phyloP scores from a whole-genome alignment of 1,140 invertebrate genomes.

The Anoplophora glabripennis region DNA sequence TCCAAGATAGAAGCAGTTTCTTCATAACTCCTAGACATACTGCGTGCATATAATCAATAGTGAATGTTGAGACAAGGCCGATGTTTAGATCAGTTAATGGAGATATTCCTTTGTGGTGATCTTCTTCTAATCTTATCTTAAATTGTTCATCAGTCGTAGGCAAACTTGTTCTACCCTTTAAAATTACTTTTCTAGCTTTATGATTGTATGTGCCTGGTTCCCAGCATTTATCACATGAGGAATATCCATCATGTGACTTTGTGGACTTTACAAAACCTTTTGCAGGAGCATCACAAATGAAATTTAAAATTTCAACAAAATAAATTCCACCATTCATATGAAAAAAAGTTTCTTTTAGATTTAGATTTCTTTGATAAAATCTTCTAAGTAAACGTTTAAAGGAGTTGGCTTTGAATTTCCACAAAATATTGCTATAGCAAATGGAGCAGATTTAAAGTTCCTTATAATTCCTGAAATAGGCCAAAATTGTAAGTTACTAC shows the following conservation, averaged over 20 bases:
- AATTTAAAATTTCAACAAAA: slow-evolving; percentile 15
- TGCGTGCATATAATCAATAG: slow-evolving; percentile 7
- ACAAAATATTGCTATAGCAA: slow-evolving; percentile 31
- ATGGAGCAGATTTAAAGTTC: slow-evolving; percentile 20
- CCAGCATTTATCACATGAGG: slow-evolving; percentile 23
- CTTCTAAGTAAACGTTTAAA: slow-evolving; percentile 24
- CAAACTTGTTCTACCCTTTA: not conserved
- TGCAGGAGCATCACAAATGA: slow-evolving; percentile 29
- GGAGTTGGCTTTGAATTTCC: slow-evolving; percentile 27
- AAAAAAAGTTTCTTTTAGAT: slow-evolving; percentile 14
- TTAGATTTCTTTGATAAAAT: slow-evolving; percentile 30
- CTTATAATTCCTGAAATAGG: slow-evolving; percentile 30
- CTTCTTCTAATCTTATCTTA: not conserved
- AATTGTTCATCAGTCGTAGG: not conserved
- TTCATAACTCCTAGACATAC: slow-evolving; percentile 17
- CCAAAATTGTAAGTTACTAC: slow-evolving; percentile 22
- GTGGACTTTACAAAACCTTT: slow-evolving; percentile 18
- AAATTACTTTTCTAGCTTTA: slow-evolving; percentile 14
- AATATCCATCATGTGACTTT: slow-evolving; percentile 23
- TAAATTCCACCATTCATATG: slow-evolving; percentile 13
- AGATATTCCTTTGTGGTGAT: slow-evolving; percentile 3
- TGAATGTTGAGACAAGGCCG: not conserved
- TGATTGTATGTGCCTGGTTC: slow-evolving; percentile 10
- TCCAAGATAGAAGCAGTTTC: slow-evolving; percentile 24
- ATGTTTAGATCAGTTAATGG: slow-evolving; percentile 4